Evolutionary conservation across 2,888 invertebrate species (phyloP), one percentile per base, ranked within the genome.

Genomic region (Monopis laevigella): DNA sequence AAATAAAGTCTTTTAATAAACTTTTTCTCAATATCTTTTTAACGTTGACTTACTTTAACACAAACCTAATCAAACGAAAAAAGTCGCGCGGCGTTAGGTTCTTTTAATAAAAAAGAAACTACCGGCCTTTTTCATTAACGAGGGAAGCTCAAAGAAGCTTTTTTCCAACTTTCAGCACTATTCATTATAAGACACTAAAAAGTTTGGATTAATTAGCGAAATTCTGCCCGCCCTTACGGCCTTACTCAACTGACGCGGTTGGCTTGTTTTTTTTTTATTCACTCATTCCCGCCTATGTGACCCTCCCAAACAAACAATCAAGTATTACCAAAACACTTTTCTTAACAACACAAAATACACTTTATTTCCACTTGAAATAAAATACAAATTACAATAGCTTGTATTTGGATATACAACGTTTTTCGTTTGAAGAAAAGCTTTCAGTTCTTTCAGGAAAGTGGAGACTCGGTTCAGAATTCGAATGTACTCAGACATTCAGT

Each of bases 211-310:
- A 80, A 80, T 80, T 78, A 78, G 77, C 74, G 73, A 80, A 71
- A 68, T 21, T 18, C 68, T 71, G 68, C 74, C 73, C 78, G 78
- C 78, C 78, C 77, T 65, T 65, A 67, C 61, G 69, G 66, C 77
- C 66, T 72, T 71, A 70, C 71, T 66, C 77, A 71, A 75, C 62
- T 71, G 74, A 72, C 78, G 77, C 70, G 80, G 80, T 80, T 80
- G 80, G 80, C 65, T 78, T 80, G 77, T 74, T 78, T 80, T 78
- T 65, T 78, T 80, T 78, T 77, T 5, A 36, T 69, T 66, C 65
- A 70, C 68, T 78, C 78, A 78, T 78, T 80, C 78, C 78, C 80
- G 80, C 80, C 80, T 78, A 71, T 70, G 71, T 58, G 77, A 64
- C 75, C 78, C 78, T 77, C 78, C 80, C 80, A 80, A 80, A 78